Conservation (phyloP, 2,797 vertebrate species). For the Notamacropus eugenii region DNA sequence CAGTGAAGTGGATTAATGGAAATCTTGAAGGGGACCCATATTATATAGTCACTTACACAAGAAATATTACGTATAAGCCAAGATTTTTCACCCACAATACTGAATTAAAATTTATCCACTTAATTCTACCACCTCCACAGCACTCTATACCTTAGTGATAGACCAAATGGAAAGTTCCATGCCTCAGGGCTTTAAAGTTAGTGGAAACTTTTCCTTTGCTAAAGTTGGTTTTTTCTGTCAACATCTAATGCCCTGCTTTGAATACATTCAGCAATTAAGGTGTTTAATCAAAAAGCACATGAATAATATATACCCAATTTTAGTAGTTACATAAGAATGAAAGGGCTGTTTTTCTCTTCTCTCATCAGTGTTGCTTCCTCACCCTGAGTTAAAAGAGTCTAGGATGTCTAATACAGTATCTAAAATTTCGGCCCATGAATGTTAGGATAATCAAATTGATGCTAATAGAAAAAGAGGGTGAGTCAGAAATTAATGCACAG, state of each 20-base stretch:
- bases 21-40: neutral
- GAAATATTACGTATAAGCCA: neutral
- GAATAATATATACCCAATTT: neutral
- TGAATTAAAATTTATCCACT: neutral
- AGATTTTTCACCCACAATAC: neutral
- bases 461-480: neutral
- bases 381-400: neutral
- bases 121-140: neutral
- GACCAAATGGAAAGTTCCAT: neutral
- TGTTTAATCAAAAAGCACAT: neutral
- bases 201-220: neutral
- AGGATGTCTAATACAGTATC: neutral
- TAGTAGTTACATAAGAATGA: neutral
- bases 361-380: slow-evolving; percentile 24
- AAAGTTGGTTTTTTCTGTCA: slow-evolving; percentile 13
- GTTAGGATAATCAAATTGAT: slow-evolving; percentile 24
- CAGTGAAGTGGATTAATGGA: neutral
- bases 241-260: neutral
- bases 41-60: neutral
- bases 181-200: neutral
- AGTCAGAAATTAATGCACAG: slow-evolving; percentile 29
- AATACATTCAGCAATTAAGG: slow-evolving; percentile 10
- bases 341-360: neutral
- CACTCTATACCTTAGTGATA: neutral
- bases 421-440: slow-evolving; percentile 30